Base-by-base conservation (phyloP, 1,140 invertebrate genomes). In the Mycetomoellerius zeteki region DNA sequence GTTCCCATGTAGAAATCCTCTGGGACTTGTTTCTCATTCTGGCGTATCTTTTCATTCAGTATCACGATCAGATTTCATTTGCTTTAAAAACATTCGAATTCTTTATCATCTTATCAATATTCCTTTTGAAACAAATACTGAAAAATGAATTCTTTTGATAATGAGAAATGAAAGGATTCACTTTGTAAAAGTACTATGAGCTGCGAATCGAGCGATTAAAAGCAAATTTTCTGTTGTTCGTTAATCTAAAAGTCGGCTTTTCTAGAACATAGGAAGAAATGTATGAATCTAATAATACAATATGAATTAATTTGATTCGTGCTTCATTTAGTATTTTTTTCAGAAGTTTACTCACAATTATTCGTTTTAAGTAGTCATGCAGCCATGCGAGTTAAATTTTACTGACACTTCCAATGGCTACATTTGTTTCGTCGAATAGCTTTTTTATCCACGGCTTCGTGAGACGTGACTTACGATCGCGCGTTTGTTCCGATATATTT, bases 361-460 rank as follows among this genome's bases (percentile, higher is more conserved):
- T 19, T 56, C 60, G 33, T 77, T 60, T 72, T 87, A 72, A 90
- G 88, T 85, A 90, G 47, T 60, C 67, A 52, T 47, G 52, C 75
- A 69, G 58, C 67, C 21, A 2, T 7, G 24, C 43, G 52, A 58
- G 30, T 75, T 65, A 52, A 43, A 82, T 77, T 89, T 65, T 14
- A 50, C 47, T 64, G 60, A 62, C 62, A 54, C 21, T 33, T 50
- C 1, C 12, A 43, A 89, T 47, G 19, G 21, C n/a, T 37, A 56
- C 47, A 56, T 75, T 56, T 21, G 30, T 60, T 50, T 86, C 33
- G 16, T 88, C 19, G 21, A 54, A 27, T 16, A 62, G 52, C 73
- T 81, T 56, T 62, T 50, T 12, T 12, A n/a, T 73, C 69, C 0
- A 72, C 3, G 7, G n/a, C 30, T 21, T 21, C 12, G n/a, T 58